These are phyloP conservation scores for Aurelia coerulea DNA, from an alignment of 30 jellyfish, hydroid and myxozoan species.

Conservation along the genomic window DNA sequence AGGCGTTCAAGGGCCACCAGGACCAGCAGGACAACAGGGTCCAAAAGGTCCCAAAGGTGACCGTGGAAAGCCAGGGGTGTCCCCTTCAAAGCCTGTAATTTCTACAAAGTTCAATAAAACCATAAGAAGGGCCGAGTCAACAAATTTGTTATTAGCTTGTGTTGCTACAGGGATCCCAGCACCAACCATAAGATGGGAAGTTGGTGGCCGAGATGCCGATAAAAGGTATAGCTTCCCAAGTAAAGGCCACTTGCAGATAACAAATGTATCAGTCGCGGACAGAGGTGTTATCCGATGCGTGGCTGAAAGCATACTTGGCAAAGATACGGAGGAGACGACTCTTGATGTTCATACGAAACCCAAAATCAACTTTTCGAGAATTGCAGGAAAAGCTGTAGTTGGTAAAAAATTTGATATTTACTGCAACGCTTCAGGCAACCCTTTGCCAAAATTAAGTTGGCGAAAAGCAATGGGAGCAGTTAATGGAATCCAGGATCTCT, in stretches of 20 bases:
- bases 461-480: background rate
- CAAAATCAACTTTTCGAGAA: background rate
- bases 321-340: background rate
- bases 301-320: background rate
- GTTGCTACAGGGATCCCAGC: background rate
- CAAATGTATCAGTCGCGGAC: background rate
- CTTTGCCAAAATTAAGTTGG: background rate
- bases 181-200: background rate
- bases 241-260: background rate
- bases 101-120: background rate
- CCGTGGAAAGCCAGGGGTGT: background rate
- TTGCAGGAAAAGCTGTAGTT: background rate
- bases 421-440: background rate
- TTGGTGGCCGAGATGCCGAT: background rate
- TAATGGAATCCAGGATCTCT: background rate
- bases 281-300: background rate
- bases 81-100: background rate
- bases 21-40: background rate
- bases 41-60: background rate
- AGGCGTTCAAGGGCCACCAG: too few species aligned
- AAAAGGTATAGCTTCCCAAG: background rate
- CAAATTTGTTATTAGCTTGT: background rate
- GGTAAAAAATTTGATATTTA: background rate
- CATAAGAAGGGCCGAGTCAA: background rate
- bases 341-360: constrained; percentile 1